Percentiles rank a stretch among this genome's conserved stretches.
Conservation (phyloP, 2,888 invertebrate species). For the Drosophila cyrtoloma region DNA sequence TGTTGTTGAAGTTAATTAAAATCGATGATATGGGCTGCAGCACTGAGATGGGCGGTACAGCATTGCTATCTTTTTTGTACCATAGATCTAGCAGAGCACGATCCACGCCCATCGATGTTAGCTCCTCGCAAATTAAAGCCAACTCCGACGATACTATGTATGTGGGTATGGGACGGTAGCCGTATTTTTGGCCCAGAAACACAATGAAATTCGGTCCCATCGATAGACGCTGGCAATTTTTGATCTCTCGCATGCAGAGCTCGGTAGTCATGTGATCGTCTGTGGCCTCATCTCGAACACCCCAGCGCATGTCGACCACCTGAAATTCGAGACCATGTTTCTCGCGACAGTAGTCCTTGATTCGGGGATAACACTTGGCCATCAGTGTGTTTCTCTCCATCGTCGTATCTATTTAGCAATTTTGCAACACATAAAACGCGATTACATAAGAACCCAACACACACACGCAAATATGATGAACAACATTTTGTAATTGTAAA, state of each 20-base stretch:
- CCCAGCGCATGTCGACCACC: constrained; percentile 99
- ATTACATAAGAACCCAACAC: constrained; percentile 56
- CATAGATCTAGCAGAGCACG: constrained; percentile 94
- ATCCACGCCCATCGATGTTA: constrained; percentile 93
- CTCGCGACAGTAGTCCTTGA: constrained; percentile 98
- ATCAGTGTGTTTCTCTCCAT: constrained; percentile 98
- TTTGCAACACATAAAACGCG: constrained; percentile 1
- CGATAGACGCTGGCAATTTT: constrained; percentile 97
- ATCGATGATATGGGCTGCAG: constrained; percentile 99
- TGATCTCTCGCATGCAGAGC: constrained; percentile 98
- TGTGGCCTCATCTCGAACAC: constrained; percentile 98
- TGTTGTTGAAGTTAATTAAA: constrained; percentile 98
- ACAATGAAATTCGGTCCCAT: constrained; percentile 99
- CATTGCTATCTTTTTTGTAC: constrained; percentile 98
- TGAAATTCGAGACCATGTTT: constrained; percentile 99
- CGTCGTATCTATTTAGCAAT: constrained; percentile 91
- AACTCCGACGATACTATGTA: constrained; percentile 96
- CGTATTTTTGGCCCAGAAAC: constrained; percentile 98
- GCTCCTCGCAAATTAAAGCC: constrained; percentile 93
- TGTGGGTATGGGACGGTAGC: constrained; percentile 98
- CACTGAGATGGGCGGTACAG: constrained; percentile 97
- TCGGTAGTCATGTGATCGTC: constrained; percentile 99
- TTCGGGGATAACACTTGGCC: constrained; percentile 98
- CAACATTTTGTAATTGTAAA: not conserved
- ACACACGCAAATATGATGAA: constrained; percentile 11